A percentile compares a stretch with the other conserved stretches of the same genome.
phyloP scores from a whole-genome alignment of 2,797 vertebrate species.

The Rhodeus uyekii region DNA sequence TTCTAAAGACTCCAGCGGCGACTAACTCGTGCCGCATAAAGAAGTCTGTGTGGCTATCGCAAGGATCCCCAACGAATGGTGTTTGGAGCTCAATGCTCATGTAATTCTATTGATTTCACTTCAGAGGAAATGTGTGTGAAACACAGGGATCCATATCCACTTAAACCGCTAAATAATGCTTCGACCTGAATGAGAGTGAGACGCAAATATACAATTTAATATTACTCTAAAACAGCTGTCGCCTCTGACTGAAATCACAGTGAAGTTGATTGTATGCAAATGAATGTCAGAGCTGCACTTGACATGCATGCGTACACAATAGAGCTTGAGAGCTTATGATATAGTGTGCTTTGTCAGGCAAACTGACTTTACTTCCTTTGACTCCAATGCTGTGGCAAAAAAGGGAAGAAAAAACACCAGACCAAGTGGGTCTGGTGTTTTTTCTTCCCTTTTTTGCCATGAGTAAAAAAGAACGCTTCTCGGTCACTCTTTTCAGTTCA shows the following conservation, averaged over 20 bases:
- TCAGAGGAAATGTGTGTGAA: constrained; percentile 55
- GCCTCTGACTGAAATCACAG: constrained; percentile 18
- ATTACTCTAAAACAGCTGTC: constrained; percentile 19
- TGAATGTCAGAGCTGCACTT: constrained; percentile 23
- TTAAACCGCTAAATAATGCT: constrained; percentile 53
- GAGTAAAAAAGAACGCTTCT: no score
- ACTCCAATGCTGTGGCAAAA: not conserved
- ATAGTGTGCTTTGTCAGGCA: constrained; percentile 7
- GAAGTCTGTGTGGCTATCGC: constrained; percentile 51
- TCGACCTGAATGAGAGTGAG: constrained; percentile 41
- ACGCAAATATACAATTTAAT: constrained; percentile 36
- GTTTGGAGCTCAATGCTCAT: constrained; percentile 17
- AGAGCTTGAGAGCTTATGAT: not conserved
- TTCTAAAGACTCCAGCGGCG: constrained; percentile 57
- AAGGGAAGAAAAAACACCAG: not conserved
- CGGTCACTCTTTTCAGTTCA: no score
- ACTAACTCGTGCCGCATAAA: constrained; percentile 42
- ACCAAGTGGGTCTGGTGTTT: no score
- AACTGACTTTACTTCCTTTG: not conserved
- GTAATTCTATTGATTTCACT: constrained; percentile 65
- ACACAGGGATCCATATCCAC: constrained; percentile 43
- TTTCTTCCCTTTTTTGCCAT: no score
- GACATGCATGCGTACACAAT: constrained; percentile 10
- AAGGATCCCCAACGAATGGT: constrained; percentile 52
- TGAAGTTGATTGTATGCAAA: constrained; percentile 38